phyloP scores from a whole-genome alignment of 2,797 vertebrate genomes.

The Enteromius fasciolatus region DNA sequence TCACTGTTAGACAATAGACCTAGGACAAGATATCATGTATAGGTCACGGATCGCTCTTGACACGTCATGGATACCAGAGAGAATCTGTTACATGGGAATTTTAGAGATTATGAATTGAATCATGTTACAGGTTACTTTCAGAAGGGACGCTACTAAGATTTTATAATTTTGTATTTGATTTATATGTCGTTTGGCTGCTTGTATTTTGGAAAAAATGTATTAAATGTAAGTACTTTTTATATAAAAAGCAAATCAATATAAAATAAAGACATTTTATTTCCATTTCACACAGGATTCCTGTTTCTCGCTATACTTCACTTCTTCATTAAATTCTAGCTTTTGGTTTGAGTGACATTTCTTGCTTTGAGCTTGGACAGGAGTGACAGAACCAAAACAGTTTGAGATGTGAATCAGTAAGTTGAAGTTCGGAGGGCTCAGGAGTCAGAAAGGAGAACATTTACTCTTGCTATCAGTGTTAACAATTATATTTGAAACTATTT shows the following conservation, averaged over 20 bases:
- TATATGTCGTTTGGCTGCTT: conserved; percentile 87
- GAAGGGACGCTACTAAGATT: conserved; percentile 77
- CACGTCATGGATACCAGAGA: conserved; percentile 45
- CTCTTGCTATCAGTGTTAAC: background rate
- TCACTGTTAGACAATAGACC: conserved; percentile 35
- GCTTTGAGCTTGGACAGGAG: background rate
- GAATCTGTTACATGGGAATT: conserved; percentile 65
- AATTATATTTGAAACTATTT: background rate
- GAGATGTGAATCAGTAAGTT: background rate
- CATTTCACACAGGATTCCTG: conserved; percentile 56
- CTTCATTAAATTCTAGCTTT: conserved; percentile 12
- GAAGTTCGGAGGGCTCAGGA: background rate
- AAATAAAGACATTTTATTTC: conserved; percentile 87
- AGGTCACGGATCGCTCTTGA: background rate
- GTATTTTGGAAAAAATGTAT: conserved; percentile 85
- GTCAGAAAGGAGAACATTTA: background rate
- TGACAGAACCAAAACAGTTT: background rate
- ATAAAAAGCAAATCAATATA: conserved; percentile 83
- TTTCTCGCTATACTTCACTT: background rate
- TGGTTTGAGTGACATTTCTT: conserved; percentile 4
- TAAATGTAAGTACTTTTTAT: conserved; percentile 89
- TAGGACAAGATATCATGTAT: conserved; percentile 8
- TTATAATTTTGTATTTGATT: conserved; percentile 90
- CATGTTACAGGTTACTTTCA: conserved; percentile 72
- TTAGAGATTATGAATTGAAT: conserved; percentile 71